Base-by-base conservation (phyloP, 2,888 invertebrate genomes). In the Polydrusus tereticollis region DNA sequence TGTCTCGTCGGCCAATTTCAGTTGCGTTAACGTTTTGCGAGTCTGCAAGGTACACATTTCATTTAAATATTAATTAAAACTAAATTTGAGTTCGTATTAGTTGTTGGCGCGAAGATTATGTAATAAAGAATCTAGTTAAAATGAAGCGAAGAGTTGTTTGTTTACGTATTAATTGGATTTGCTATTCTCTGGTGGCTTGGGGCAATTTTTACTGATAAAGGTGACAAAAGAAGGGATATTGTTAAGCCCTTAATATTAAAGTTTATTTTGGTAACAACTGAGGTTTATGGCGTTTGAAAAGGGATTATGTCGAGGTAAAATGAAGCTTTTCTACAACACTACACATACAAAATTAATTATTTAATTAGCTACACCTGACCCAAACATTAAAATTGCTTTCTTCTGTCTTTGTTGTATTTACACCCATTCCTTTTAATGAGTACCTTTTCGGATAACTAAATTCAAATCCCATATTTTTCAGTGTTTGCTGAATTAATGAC, bases 41-140 rank as follows among this genome's bases (percentile, higher is more conserved):
- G 52, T 52, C 52, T 52, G 52, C 52, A 52, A 52, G 52, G 52
- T 52, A 52, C 52, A 52, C 52, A 52, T 52, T 52, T 52, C 26
- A 52, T 52, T 52, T 52, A 29, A 52, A 52, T 52, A 52, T 52
- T 52, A 52, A 52, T 52, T 52, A 52, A 52, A 52, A 52, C 52
- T 8, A 52, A 52, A 52, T 29, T 52, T 52, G 8, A 29, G 16
- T 29, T 52, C 29, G 26, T 29, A 29, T 29, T 52, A 20, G 52
- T 23, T 29, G 52, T 52, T 16, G 52, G 52, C 8, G 26, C 14
- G 52, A 52, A 26, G 52, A 52, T 52, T 23, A 52, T 29, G 29
- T 52, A 52, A 52, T 52, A 52, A 29, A 52, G 29, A 52, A 29
- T 26, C 52, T 52, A 16, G 26, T 52, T 52, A 52, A 52, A 52